phyloP scores from a whole-genome alignment of 2,797 vertebrate species.

The Sebastes nivosus region DNA sequence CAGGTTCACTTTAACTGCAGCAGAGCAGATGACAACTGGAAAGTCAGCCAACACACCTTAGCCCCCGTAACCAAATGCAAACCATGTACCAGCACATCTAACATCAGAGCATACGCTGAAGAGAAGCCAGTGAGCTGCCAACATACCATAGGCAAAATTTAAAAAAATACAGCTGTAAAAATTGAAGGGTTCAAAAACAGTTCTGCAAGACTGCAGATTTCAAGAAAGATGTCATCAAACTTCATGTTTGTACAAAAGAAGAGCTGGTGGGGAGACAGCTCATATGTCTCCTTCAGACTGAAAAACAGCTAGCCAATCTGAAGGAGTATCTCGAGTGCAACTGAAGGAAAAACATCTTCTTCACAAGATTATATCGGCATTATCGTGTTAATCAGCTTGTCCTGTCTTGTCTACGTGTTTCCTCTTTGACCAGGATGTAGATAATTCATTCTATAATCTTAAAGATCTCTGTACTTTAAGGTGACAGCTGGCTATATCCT shows the following conservation, averaged over 20 bases:
- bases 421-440: slow-evolving; percentile 21
- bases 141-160: neutral
- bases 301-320: slow-evolving; percentile 19
- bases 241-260: slow-evolving; percentile 38
- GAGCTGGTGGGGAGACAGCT: slow-evolving; percentile 37
- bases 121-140: slow-evolving; percentile 21
- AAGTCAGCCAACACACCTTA: slow-evolving; percentile 46
- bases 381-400: slow-evolving; percentile 48
- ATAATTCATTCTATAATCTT: slow-evolving; percentile 50
- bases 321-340: neutral
- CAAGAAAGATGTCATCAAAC: slow-evolving; percentile 51
- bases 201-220: slow-evolving; percentile 50
- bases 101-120: slow-evolving; percentile 20
- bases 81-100: slow-evolving; percentile 20
- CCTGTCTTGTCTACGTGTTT: slow-evolving; percentile 41
- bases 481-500: slow-evolving; percentile 1
- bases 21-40: slow-evolving; percentile 62
- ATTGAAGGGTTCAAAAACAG: slow-evolving; percentile 28
- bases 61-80: slow-evolving; percentile 31
- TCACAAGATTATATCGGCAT: slow-evolving; percentile 36
- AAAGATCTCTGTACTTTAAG: slow-evolving; percentile 19
- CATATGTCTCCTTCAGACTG: slow-evolving; percentile 21
- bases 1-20: slow-evolving; percentile 70
- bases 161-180: slow-evolving; percentile 26
- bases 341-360: slow-evolving; percentile 26